Conservation (phyloP, 1,140 invertebrate genomes). For the Heterodera carotae region DNA sequence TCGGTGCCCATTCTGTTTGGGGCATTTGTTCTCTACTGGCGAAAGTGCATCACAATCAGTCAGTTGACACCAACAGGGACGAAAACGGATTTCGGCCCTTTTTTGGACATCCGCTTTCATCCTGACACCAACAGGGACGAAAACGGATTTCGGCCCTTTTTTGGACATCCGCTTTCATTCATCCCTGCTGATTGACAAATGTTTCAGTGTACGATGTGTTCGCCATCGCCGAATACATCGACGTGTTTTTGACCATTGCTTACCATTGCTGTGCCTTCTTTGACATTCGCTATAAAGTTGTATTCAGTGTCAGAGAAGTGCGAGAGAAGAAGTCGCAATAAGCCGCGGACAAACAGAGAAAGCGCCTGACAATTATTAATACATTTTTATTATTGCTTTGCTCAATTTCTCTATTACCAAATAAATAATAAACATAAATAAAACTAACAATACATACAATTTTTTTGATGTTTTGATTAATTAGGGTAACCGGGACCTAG, state of each 20-base stretch:
- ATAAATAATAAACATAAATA: not conserved
- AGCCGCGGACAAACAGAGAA: no score
- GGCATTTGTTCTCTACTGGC: conserved; percentile 58
- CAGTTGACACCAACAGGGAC: conserved; percentile 5
- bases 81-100: conserved; percentile 2
- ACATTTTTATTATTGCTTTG: no score
- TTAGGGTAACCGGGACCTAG: no score
- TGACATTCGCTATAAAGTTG: conserved; percentile 56
- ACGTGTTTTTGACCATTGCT: conserved; percentile 53
- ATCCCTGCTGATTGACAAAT: conserved; percentile 8
- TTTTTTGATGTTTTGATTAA: not conserved
- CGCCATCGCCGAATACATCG: conserved; percentile 52
- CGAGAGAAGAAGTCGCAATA: conserved; percentile 2
- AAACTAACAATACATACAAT: not conserved
- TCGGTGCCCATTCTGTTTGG: conserved; percentile 56
- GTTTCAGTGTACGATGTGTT: conserved; percentile 60
- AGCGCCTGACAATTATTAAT: no score
- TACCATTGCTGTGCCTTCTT: conserved; percentile 61
- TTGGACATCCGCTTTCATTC: not conserved
- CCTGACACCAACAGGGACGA: not conserved
- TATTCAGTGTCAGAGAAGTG: conserved; percentile 47
- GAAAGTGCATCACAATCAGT: conserved; percentile 58
- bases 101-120: not conserved
- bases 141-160: conserved; percentile 5
- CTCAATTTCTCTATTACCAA: not conserved